Evolutionary conservation across 1,140 invertebrate species (phyloP).

Genomic region (Triops longicaudatus): DNA sequence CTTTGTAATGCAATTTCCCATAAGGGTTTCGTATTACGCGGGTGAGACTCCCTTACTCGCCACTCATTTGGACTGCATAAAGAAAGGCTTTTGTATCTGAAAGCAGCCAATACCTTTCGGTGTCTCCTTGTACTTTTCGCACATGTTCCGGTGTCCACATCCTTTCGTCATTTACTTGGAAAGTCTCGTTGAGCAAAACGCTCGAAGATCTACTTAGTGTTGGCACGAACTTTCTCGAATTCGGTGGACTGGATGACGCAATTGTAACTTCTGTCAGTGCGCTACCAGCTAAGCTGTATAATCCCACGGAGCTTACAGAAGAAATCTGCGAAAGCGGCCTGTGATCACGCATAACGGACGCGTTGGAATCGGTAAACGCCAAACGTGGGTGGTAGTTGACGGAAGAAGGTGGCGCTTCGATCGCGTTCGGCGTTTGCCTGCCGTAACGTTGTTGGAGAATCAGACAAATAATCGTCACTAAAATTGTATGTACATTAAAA

Average conservation of each 20-base stretch:
- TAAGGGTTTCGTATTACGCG: no score
- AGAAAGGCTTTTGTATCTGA: no score
- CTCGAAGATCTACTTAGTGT: not conserved
- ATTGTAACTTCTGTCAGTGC: not conserved
- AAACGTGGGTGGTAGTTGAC: slow-evolving; percentile 33
- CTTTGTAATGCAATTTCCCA: no score
- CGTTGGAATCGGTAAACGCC: not conserved
- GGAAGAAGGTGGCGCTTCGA: slow-evolving; percentile 38
- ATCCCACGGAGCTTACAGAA: not conserved
- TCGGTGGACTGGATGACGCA: not conserved
- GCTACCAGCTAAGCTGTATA: not conserved
- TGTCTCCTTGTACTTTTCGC: not conserved
- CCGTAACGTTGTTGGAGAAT: slow-evolving; percentile 64
- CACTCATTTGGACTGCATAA: no score
- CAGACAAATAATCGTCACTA: slow-evolving; percentile 61
- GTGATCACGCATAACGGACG: not conserved
- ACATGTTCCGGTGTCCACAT: not conserved
- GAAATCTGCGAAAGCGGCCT: not conserved
- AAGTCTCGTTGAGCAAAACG: not conserved
- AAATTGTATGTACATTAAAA: no score
- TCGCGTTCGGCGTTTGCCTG: slow-evolving; percentile 33
- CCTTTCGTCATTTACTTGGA: not conserved
- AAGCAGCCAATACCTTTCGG: not conserved
- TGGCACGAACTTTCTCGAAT: not conserved
- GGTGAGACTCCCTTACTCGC: no score